Percentiles rank a stretch among this genome's conserved stretches.
These are phyloP conservation scores for Umimayanthus chanpuru DNA, from an alignment of 92 coral and sea anemone species.

Conservation along the genomic window DNA sequence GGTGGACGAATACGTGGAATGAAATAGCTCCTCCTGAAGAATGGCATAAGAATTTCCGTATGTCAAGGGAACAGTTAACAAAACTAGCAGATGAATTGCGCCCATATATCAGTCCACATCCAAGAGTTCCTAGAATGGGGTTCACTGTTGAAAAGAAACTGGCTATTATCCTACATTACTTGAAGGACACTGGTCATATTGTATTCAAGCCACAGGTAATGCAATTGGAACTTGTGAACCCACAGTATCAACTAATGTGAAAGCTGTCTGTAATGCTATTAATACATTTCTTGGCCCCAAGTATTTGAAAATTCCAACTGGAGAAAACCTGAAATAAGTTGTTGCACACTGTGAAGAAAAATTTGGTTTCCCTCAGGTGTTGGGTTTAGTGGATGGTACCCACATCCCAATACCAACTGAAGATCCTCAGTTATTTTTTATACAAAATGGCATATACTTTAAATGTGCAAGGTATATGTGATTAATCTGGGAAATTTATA, in stretches of 20 bases:
- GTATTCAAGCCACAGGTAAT: slow-evolving; percentile 46
- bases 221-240: slow-evolving; percentile 51
- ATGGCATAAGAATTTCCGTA: slow-evolving; percentile 1
- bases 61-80: not conserved
- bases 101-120: not conserved
- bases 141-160: slow-evolving; percentile 41
- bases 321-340: slow-evolving; percentile 29
- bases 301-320: slow-evolving; percentile 47
- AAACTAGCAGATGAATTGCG: not conserved
- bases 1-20: slow-evolving; percentile 35
- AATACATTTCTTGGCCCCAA: slow-evolving; percentile 45
- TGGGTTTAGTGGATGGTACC: no score
- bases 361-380: no score
- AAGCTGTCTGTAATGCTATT: slow-evolving; percentile 43
- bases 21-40: not conserved
- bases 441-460: no score
- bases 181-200: slow-evolving; percentile 44
- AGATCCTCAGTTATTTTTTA: no score
- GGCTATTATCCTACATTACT: slow-evolving; percentile 39
- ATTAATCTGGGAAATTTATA: slow-evolving; percentile 49
- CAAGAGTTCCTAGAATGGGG: slow-evolving; percentile 2
- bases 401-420: no score
- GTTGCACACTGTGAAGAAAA: no score
- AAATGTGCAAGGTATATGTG: slow-evolving; percentile 18
- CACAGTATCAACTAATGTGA: slow-evolving; percentile 39